These are phyloP conservation scores for Trigoniulus corallinus DNA, from an alignment of 1,140 invertebrate species.

Conservation along the genomic window DNA sequence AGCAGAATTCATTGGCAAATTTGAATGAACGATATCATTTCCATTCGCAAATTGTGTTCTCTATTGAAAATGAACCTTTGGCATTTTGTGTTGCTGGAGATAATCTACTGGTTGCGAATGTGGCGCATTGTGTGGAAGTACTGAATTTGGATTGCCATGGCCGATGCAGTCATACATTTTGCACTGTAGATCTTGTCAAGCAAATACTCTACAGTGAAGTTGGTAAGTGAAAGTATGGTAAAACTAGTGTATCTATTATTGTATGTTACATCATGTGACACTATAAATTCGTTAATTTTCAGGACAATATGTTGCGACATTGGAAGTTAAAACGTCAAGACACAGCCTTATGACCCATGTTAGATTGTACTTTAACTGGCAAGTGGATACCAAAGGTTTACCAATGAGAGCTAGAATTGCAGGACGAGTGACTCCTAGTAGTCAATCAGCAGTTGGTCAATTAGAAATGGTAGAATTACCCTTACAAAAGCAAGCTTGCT, in stretches of 20 bases:
- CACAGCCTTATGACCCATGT: slow-evolving; percentile 36
- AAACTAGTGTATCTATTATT: slow-evolving; percentile 5
- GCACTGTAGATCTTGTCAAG: slow-evolving; percentile 42
- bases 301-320: slow-evolving; percentile 41
- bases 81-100: slow-evolving; percentile 35
- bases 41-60: slow-evolving; percentile 40
- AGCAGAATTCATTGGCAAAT: no score
- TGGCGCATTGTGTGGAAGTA: slow-evolving; percentile 43
- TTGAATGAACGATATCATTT: slow-evolving; percentile 41
- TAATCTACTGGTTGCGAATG: slow-evolving; percentile 31
- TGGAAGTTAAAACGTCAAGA: slow-evolving; percentile 39
- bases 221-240: slow-evolving; percentile 23
- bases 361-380: slow-evolving; percentile 45
- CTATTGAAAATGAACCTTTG: slow-evolving; percentile 40
- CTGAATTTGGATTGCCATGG: slow-evolving; percentile 32
- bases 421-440: slow-evolving; percentile 44
- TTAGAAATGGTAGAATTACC: slow-evolving; percentile 52
- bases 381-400: slow-evolving; percentile 29
- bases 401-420: slow-evolving; percentile 50
- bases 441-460: slow-evolving; percentile 30
- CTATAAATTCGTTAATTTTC: slow-evolving; percentile 8
- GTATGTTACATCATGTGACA: not conserved
- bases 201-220: slow-evolving; percentile 37
- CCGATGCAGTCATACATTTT: slow-evolving; percentile 36
- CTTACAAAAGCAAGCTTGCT: slow-evolving; percentile 33